Evolutionary conservation across 2,113 vertebrate species (phyloP), one percentile per base, ranked within the genome.

Genomic region (Cromileptes altivelis): DNA sequence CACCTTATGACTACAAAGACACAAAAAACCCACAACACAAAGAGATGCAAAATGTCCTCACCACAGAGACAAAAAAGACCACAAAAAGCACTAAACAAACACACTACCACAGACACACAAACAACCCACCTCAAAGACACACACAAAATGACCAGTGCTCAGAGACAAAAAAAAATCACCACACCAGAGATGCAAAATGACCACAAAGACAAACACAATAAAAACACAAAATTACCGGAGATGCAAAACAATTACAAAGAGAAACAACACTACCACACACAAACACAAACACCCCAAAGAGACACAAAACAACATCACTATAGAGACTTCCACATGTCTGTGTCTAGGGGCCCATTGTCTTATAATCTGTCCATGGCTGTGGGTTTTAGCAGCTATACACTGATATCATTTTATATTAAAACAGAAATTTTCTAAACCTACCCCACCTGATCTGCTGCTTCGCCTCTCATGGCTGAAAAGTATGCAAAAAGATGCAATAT

Each of bases 401-500:
- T 25, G 1, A 53, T 25, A 5, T 40, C 3, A 5, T 53, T 75
- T 45, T 33, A 64, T 65, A 42, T 64, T 30, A 67, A 6, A 78
- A 9, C 18, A 17, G 4, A 23, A 65, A 6, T 6, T 62, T 61
- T n/a, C 17, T 8, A 2, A 37, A 40, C 19, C 65, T 14, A 10
- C 6, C 21, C 40, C 42, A 12, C 42, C 50, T 79, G 17, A 58
- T 69, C 53, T 70, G 11, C 70, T 68, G 12, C 27, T 4, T 80
- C 47, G 62, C 69, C 23, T 45, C 18, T 27, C n/a, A 15, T 25
- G 50, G 9, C 30, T 67, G 79, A 52, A 55, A n/a, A n/a, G 40
- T 62, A 65, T 37, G 57, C 17, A 72, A 82, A 76, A 58, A 68
- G 15, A 62, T 80, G 52, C 78, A 82, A 75, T 81, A 70, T 55